Percentiles rank a stretch among this genome's conserved stretches.
Evolutionary conservation across 2,797 vertebrate species (phyloP).

Genomic region (Pristis pectinata): DNA sequence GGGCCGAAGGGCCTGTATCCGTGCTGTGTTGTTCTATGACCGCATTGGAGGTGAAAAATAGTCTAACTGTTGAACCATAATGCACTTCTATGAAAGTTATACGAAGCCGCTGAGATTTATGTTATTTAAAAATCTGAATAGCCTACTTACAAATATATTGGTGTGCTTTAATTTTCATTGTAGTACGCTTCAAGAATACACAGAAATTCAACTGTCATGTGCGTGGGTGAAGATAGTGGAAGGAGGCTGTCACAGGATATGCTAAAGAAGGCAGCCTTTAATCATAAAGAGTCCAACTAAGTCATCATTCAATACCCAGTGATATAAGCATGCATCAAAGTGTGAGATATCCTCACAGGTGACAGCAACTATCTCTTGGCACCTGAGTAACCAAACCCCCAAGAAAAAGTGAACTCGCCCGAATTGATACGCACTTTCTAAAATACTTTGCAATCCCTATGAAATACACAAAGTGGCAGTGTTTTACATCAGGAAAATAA

Average conservation of each 20-base stretch:
- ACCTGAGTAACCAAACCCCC: background rate
- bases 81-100: background rate
- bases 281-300: background rate
- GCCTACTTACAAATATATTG: background rate
- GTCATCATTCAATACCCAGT: background rate
- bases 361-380: background rate
- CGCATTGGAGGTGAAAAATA: too few relatives aligned
- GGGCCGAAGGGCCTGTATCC: too few relatives aligned
- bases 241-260: background rate
- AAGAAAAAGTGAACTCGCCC: background rate
- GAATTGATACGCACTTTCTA: background rate
- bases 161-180: background rate
- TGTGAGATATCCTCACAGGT: background rate
- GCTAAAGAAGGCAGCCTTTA: background rate
- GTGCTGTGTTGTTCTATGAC: too few relatives aligned
- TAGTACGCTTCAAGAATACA: background rate
- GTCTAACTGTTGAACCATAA: background rate
- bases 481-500: conserved; percentile 3
- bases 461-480: conserved; percentile 16
- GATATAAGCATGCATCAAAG: background rate
- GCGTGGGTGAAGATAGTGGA: background rate
- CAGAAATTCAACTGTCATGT: background rate
- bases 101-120: background rate
- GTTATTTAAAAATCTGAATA: background rate
- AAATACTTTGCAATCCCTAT: background rate